phyloP scores from a whole-genome alignment of 2,888 invertebrate species.

The Drosophila birchii region DNA sequence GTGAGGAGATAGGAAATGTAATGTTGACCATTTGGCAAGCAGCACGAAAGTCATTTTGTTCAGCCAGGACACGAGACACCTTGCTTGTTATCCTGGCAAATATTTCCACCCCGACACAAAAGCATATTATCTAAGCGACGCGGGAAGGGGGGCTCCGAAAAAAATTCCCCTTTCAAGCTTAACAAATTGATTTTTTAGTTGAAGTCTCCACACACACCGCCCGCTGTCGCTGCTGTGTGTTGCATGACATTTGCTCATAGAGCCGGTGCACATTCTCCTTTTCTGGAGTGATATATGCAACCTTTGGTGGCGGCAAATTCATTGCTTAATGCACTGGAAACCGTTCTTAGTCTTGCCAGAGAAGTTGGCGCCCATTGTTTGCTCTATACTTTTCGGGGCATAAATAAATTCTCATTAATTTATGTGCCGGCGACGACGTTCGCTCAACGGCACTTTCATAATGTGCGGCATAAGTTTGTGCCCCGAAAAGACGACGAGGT shows the following conservation, averaged over 20 bases:
- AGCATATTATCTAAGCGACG: slow-evolving; percentile 42
- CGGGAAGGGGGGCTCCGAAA: slow-evolving; percentile 14
- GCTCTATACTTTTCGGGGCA: slow-evolving; percentile 61
- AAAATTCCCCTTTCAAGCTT: slow-evolving; percentile 47
- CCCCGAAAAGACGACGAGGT: slow-evolving; percentile 12
- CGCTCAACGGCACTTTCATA: slow-evolving; percentile 52
- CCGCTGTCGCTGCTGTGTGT: slow-evolving; percentile 15
- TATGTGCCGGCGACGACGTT: slow-evolving; percentile 54
- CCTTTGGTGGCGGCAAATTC: slow-evolving; percentile 33
- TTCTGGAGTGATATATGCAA: slow-evolving; percentile 53
- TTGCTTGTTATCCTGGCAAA: slow-evolving; percentile 63
- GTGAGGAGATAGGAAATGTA: slow-evolving; percentile 53
- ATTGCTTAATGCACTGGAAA: slow-evolving; percentile 71
- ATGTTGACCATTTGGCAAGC: slow-evolving; percentile 78
- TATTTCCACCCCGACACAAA: slow-evolving; percentile 50
- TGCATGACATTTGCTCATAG: slow-evolving; percentile 55
- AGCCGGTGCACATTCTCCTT: slow-evolving; percentile 32
- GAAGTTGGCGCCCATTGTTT: slow-evolving; percentile 47
- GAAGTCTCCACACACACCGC: slow-evolving; percentile 8
- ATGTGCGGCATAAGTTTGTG: slow-evolving; percentile 67
- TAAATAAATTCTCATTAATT: slow-evolving; percentile 78
- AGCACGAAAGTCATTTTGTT: slow-evolving; percentile 70
- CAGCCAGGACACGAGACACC: slow-evolving; percentile 35
- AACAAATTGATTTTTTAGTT: slow-evolving; percentile 65
- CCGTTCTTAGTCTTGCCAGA: slow-evolving; percentile 15